phyloP scores from a whole-genome alignment of 2,113 vertebrate species.

The Acanthisitta chloris region DNA sequence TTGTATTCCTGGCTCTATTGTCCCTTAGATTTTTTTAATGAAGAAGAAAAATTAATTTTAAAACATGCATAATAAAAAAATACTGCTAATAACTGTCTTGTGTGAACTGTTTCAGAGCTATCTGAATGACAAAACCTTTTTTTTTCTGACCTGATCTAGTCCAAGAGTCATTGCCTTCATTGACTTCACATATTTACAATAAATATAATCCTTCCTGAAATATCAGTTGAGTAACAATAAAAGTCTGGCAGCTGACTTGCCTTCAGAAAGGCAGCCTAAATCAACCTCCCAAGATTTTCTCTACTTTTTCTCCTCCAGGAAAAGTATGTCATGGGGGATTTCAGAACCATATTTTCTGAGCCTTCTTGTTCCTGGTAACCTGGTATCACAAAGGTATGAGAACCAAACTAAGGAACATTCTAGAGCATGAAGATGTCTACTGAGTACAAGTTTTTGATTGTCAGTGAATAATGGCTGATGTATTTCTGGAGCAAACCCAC shows the following conservation, averaged over 20 bases:
- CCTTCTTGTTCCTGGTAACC: neutral
- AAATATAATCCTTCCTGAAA: neutral
- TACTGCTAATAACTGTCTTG: neutral
- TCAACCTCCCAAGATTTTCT: neutral
- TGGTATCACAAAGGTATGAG: neutral
- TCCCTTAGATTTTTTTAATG: neutral
- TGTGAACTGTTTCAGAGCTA: neutral
- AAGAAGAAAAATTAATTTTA: neutral
- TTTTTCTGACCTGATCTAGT: neutral
- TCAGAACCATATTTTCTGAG: neutral
- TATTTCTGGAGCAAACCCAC: neutral
- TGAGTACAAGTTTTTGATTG: neutral
- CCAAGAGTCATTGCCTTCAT: neutral
- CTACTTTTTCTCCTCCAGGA: neutral
- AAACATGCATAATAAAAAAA: neutral
- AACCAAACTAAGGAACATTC: neutral
- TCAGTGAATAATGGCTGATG: neutral
- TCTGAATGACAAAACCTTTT: neutral
- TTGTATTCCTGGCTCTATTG: neutral
- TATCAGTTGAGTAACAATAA: neutral
- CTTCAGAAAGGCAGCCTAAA: constrained; percentile 7
- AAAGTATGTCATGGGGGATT: neutral
- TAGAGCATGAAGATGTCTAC: neutral
- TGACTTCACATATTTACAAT: neutral
- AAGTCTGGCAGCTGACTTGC: neutral